Evolutionary conservation across 1,140 invertebrate species (phyloP), one percentile per base, ranked within the genome.

Genomic region (Sitobion miscanthi): DNA sequence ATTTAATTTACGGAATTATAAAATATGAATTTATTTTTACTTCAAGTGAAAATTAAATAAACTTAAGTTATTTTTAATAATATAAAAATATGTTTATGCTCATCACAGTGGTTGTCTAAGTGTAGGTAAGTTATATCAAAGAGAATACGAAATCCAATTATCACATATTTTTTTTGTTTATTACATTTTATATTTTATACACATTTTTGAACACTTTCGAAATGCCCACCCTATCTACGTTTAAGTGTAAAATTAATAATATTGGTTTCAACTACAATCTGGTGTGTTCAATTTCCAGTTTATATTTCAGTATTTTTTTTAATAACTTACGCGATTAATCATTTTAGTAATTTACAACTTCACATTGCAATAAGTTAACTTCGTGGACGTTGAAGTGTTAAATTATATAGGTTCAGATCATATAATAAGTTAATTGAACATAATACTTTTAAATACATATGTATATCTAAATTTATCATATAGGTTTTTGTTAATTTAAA

Each of bases 61-160:
- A 77, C 62, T 77, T n/a, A 77, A n/a, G 30, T 77, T 77, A 77
- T n/a, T 77, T 77, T 77, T 77, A 77, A 77, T 77, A 77, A 77
- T 77, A n/a, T 20, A n/a, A 77, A n/a, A 77, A 77, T 77, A n/a
- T 77, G n/a, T 77, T 77, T 77, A n/a, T 14, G 0, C 5, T 35
- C 14, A n/a, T n/a, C 62, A n/a, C n/a, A n/a, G 30, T 17, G 30
- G 14, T 77, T n/a, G 62, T 35, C 17, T 9, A n/a, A n/a, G 14
- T n/a, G 1, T 77, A n/a, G 4, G 57, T 62, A 42, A 42, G 42
- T 42, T 38, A 62, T 62, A 54, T 77, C n/a, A n/a, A 77, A 77
- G n/a, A n/a, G 0, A 77, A 77, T 35, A 69, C 1, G 14, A n/a
- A 69, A 69, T n/a, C 14, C 30, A 77, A 77, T 77, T 77, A 77